phyloP scores from a whole-genome alignment of 2,797 vertebrate species.

The Clarias pachynema region DNA sequence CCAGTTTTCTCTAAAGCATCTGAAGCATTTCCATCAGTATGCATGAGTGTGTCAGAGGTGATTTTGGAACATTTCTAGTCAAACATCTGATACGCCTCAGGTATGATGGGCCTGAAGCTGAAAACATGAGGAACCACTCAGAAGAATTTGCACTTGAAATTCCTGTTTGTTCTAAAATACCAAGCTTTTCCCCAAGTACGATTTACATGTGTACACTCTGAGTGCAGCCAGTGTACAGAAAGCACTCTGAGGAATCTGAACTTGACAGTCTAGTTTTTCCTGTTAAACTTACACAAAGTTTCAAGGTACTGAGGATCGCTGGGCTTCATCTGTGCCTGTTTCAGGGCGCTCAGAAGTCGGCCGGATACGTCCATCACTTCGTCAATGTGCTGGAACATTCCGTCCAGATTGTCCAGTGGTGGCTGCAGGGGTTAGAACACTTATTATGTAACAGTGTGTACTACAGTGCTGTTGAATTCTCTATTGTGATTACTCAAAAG shows the following conservation, averaged over 20 bases:
- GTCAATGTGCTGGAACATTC: conserved; percentile 85
- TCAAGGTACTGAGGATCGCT: conserved; percentile 74
- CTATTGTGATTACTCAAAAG: not conserved
- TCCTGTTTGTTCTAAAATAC: conserved; percentile 22
- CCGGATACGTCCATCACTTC: conserved; percentile 83
- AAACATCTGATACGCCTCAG: not conserved
- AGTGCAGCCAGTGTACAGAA: not conserved
- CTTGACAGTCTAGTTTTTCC: conserved; percentile 27
- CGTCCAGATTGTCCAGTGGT: conserved; percentile 80
- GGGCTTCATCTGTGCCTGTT: conserved; percentile 66
- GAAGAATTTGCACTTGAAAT: conserved; percentile 31
- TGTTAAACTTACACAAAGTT: conserved; percentile 81
- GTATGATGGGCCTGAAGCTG: not conserved
- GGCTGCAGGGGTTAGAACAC: conserved; percentile 69
- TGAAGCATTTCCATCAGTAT: not conserved
- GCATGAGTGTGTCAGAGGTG: not conserved
- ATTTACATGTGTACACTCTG: not conserved
- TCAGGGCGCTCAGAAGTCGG: conserved; percentile 80
- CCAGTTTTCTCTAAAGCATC: not conserved
- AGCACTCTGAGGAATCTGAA: conserved; percentile 5
- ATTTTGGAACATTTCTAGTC: not conserved
- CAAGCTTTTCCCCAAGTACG: not conserved
- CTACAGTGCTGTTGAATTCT: not conserved
- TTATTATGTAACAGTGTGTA: not conserved
- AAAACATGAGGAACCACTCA: not conserved